Evolutionary conservation across 2,888 invertebrate species (phyloP).

Genomic region (Sesia apiformis): DNA sequence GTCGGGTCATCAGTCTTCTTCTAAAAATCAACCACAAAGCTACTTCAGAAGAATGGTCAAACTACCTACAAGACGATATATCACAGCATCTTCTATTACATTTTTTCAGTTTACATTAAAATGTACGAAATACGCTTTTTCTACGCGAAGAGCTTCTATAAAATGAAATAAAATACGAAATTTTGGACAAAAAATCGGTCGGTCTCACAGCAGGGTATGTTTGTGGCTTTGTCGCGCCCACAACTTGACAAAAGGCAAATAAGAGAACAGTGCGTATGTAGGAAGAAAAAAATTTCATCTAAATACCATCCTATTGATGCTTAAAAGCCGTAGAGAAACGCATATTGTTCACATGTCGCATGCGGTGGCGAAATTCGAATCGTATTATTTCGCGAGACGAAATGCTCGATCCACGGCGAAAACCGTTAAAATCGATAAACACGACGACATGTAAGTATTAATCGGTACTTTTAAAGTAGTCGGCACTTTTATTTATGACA

Average conservation of each 20-base stretch:
- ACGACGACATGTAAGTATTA: background rate
- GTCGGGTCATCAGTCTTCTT: constrained; percentile 7
- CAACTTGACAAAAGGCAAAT: constrained; percentile 70
- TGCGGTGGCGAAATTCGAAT: constrained; percentile 69
- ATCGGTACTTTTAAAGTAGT: background rate
- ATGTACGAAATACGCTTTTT: constrained; percentile 35
- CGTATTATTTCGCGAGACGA: constrained; percentile 49
- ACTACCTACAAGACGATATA: constrained; percentile 54
- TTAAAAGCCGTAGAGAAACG: constrained; percentile 70
- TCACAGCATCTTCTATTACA: constrained; percentile 59
- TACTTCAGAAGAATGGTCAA: constrained; percentile 36
- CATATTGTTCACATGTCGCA: constrained; percentile 53
- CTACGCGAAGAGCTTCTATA: constrained; percentile 45
- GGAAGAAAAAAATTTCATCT: constrained; percentile 59
- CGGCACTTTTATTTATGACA: background rate
- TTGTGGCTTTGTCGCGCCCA: constrained; percentile 73
- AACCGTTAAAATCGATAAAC: constrained; percentile 23
- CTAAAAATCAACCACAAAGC: constrained; percentile 36
- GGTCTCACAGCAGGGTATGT: constrained; percentile 66
- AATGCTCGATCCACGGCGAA: constrained; percentile 17
- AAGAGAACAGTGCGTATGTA: constrained; percentile 60
- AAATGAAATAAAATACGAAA: constrained; percentile 67
- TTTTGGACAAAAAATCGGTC: constrained; percentile 53
- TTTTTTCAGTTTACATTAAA: constrained; percentile 32
- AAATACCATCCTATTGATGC: constrained; percentile 69